Evolutionary conservation across 2,888 invertebrate genomes (phyloP).

Genomic region (Allolobophora icterica): DNA sequence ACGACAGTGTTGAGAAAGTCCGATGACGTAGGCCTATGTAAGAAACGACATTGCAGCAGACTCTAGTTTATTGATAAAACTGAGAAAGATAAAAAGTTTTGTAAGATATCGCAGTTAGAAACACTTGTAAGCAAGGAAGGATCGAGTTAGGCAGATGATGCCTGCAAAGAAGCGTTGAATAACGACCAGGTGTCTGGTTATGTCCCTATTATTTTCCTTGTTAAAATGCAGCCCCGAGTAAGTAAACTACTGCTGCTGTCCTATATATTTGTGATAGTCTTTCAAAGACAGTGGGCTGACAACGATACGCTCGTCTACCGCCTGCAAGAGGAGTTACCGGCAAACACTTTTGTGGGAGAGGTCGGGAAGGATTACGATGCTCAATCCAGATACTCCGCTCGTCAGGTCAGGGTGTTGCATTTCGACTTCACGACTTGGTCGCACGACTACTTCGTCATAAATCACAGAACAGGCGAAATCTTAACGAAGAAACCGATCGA

Average conservation of each 20-base stretch:
- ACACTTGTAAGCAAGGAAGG: not conserved
- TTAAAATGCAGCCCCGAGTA: not conserved
- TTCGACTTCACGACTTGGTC: not conserved
- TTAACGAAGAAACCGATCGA: conserved; percentile 40
- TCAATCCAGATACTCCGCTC: not conserved
- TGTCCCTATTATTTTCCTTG: not conserved
- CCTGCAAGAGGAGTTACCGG: conserved; percentile 2
- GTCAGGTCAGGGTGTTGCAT: not conserved
- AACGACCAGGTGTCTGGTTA: not conserved
- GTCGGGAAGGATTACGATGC: not conserved
- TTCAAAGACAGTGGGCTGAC: not conserved
- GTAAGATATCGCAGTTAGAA: not conserved
- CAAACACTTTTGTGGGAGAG: conserved; percentile 7
- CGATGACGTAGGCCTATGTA: not conserved
- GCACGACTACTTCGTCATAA: conserved; percentile 39
- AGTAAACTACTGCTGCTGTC: not conserved
- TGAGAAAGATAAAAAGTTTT: too few species aligned
- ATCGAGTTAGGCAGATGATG: not conserved
- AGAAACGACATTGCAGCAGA: not conserved
- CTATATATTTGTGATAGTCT: not conserved
- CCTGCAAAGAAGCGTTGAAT: not conserved
- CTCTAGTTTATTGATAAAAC: not conserved
- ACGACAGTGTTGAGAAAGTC: not conserved
- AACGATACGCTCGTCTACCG: not conserved
- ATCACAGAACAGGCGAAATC: conserved; percentile 39